Conservation (phyloP, 2,888 invertebrate genomes). For the Callimorpha dominula region DNA sequence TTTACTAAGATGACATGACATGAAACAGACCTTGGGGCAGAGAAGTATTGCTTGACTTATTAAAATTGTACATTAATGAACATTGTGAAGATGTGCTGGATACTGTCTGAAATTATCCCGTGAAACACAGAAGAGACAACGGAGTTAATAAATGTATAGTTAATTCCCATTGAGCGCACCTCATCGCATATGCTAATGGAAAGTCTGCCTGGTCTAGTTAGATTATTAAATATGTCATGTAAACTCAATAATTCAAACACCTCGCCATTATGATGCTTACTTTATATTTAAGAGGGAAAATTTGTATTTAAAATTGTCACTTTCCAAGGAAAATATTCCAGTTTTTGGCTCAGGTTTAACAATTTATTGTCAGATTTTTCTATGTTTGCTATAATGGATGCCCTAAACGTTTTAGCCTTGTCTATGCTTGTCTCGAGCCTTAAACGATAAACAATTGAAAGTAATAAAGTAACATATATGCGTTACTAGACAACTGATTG, state of each 20-base stretch:
- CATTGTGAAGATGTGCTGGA: slow-evolving; percentile 54
- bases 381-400: slow-evolving; percentile 66
- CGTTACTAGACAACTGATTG: slow-evolving; percentile 61
- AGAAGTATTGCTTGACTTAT: slow-evolving; percentile 11
- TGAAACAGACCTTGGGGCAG: slow-evolving; percentile 58
- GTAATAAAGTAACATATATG: slow-evolving; percentile 71
- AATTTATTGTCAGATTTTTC: slow-evolving; percentile 59
- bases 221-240: slow-evolving; percentile 54
- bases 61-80: slow-evolving; percentile 65
- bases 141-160: slow-evolving; percentile 69
- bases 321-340: slow-evolving; percentile 35
- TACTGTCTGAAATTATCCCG: slow-evolving; percentile 56
- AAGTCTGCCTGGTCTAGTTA: slow-evolving; percentile 66
- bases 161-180: slow-evolving; percentile 64
- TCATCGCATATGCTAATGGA: slow-evolving; percentile 79
- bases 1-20: slow-evolving; percentile 56
- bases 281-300: slow-evolving; percentile 21
- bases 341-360: slow-evolving; percentile 30
- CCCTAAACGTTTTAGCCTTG: slow-evolving; percentile 76
- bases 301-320: slow-evolving; percentile 27
- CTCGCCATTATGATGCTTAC: slow-evolving; percentile 34
- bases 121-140: slow-evolving; percentile 51
- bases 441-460: slow-evolving; percentile 78
- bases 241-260: slow-evolving; percentile 46
- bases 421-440: slow-evolving; percentile 60